Evolutionary conservation across 1,140 invertebrate species (phyloP).

Genomic region (Zeugodacus cucurbitae): DNA sequence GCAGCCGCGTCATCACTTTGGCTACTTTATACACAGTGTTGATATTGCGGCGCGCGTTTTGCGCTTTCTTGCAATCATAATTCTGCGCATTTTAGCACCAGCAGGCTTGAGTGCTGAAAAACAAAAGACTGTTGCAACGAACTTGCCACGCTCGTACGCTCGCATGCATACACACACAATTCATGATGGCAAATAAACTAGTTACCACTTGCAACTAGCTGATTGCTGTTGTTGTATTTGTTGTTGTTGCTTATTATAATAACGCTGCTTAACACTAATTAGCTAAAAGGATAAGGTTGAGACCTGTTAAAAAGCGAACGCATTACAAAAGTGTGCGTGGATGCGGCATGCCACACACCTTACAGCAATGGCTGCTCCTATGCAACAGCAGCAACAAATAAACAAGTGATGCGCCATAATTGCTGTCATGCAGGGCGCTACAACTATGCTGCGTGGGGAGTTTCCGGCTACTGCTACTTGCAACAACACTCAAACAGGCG

Average conservation of each 20-base stretch:
- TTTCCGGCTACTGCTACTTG: slow-evolving; percentile 10
- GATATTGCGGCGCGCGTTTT: background rate
- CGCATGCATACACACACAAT: background rate
- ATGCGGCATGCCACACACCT: background rate
- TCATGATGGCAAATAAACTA: background rate
- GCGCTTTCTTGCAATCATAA: background rate
- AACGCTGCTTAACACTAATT: slow-evolving; percentile 36
- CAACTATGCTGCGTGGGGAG: background rate
- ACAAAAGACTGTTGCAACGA: slow-evolving; percentile 39
- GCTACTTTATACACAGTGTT: slow-evolving; percentile 12
- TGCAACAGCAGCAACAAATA: background rate
- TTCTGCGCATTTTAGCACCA: slow-evolving; percentile 26
- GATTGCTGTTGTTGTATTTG: background rate
- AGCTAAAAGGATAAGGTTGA: slow-evolving; percentile 22
- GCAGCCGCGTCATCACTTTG: background rate
- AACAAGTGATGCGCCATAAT: background rate
- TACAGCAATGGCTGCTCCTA: background rate
- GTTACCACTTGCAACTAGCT: background rate
- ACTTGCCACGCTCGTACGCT: background rate
- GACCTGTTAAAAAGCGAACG: background rate
- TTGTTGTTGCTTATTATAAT: background rate
- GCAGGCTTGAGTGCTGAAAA: background rate
- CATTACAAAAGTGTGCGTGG: background rate
- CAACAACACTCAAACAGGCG: background rate
- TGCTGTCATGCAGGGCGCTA: background rate